A percentile compares a stretch with the other conserved stretches of the same genome.
Conservation (phyloP, 2,888 invertebrate species). For the Lepidocyrtoides sp. region DNA sequence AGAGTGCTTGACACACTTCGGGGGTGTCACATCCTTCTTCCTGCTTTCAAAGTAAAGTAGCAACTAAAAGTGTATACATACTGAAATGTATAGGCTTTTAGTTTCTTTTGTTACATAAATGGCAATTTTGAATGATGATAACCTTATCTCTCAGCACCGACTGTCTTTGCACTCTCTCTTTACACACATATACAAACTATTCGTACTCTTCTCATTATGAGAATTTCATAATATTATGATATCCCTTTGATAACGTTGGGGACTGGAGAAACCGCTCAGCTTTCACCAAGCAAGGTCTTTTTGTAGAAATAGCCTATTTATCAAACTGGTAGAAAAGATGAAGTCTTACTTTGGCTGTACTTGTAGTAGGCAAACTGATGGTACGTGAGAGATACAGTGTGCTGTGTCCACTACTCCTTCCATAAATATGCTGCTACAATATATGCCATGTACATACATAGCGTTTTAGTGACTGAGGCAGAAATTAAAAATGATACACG, state of each 20-base stretch:
- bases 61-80: not conserved
- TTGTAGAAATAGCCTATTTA: constrained; percentile 29
- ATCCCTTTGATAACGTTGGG: not conserved
- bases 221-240: not conserved
- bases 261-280: not conserved
- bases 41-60: constrained; percentile 24
- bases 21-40: constrained; percentile 25
- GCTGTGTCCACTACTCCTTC: not conserved
- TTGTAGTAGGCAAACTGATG: constrained; percentile 1
- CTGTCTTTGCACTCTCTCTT: not conserved
- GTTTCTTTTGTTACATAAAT: constrained; percentile 2
- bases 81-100: not conserved
- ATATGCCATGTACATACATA: not conserved
- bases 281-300: not conserved
- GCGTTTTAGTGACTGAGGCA: constrained; percentile 1
- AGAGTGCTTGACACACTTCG: constrained; percentile 52
- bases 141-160: constrained; percentile 13
- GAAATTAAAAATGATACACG: not conserved
- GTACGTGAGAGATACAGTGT: constrained; percentile 13
- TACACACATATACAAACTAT: not conserved
- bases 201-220: too few species aligned
- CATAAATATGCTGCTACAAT: too few species aligned
- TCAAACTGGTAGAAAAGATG: not conserved
- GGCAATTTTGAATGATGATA: constrained; percentile 22
- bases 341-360: not conserved